phyloP scores from a whole-genome alignment of 2,113 vertebrate genomes.

The Macquaria australasica region DNA sequence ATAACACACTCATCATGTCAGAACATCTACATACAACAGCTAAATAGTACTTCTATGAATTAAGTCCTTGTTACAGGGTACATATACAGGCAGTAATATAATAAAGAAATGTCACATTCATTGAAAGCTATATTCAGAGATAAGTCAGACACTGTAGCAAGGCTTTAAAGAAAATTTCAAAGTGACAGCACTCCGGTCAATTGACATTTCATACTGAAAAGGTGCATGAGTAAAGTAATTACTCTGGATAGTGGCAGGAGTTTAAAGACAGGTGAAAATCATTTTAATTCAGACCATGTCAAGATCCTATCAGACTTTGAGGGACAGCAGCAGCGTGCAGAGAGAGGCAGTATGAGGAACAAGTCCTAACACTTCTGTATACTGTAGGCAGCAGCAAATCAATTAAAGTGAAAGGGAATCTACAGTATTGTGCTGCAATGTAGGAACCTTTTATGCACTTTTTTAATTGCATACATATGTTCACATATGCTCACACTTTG shows the following conservation, averaged over 20 bases:
- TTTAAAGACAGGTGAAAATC: conserved; percentile 34
- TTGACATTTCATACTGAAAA: conserved; percentile 22
- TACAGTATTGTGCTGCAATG: conserved; percentile 2
- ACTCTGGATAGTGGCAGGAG: conserved; percentile 13
- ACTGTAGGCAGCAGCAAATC: conserved; percentile 31
- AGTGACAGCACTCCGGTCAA: neutral
- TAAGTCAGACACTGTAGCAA: neutral
- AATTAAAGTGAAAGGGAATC: conserved; percentile 32
- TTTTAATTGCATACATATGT: conserved; percentile 18
- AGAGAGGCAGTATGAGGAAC: neutral
- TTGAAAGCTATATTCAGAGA: neutral
- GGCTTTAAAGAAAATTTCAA: conserved; percentile 10
- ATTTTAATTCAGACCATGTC: conserved; percentile 50
- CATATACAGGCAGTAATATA: neutral
- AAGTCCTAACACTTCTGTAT: neutral
- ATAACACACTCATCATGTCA: conserved; percentile 10
- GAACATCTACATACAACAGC: neutral
- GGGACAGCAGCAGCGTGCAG: conserved; percentile 1
- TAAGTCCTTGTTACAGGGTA: neutral
- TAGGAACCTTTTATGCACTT: conserved; percentile 8
- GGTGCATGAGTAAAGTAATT: conserved; percentile 7
- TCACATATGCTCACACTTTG: neutral
- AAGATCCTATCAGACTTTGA: conserved; percentile 31
- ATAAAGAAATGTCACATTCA: conserved; percentile 15
- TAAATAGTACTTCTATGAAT: neutral